Evolutionary conservation across 2,888 invertebrate genomes (phyloP), one percentile per base, ranked within the genome.

Genomic region (Campopleginae sp.): DNA sequence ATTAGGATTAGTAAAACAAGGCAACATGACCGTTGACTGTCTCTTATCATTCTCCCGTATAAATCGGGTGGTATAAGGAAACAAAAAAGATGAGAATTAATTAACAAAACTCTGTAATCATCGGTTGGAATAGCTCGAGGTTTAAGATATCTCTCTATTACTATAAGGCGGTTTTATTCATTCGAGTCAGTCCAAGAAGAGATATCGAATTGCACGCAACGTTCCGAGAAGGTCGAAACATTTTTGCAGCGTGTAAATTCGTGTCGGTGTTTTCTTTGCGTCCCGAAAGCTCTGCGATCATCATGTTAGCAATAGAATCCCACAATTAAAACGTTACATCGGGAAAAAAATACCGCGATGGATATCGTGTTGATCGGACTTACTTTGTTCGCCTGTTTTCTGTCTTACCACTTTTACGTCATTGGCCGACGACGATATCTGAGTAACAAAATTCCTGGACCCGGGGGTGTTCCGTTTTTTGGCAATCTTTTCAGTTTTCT

Each of bases 371-470:
- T 63, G 48, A 42, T 71, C 31, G n/a, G 23, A n/a, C 51, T 82
- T 0, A 46, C 81, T 27, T 10, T 89, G 6, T 4, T 86, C 0
- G 4, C 31, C 27, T 63, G 85, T 27, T 17, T 76, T 0, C 4
- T 86, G 0, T 31, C 81, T 0, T 10, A 87, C 7, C 82, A 63
- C 7, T 77, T 88, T 72, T 88, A 88, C 23, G 61, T 58, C 38
- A 84, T 88, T 94, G 91, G 90, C 23, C 87, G 87, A 82, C 42
- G 27, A 17, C 91, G 89, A 1, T 86, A 89, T 72, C 70, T 91
- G 0, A 84, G 94, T 0, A 86, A 90, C 54, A 91, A 87, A 87
- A 91, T 94, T 80, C 94, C 94, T 0, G 94, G 94, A 17, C 91
- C 92, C 14, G 77, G 58, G 1, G 65, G 75, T 8, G 7, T 84